Evolutionary conservation across 2,113 vertebrate species (phyloP).

Genomic region (Paramormyrops kingsleyae): DNA sequence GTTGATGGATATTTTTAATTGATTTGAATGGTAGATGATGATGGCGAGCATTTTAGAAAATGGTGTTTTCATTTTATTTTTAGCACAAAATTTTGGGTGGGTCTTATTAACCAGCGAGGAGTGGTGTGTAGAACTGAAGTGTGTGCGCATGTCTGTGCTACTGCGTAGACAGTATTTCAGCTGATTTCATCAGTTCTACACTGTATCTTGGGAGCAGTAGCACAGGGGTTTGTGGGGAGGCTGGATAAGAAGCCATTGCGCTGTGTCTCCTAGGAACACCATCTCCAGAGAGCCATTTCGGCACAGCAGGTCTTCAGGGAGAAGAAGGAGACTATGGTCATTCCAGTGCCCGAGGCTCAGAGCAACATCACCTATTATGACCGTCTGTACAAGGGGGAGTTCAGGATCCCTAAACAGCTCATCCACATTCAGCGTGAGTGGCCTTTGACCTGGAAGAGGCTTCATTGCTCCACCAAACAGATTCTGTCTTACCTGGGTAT

Average conservation of each 20-base stretch:
- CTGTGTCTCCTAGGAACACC: slow-evolving; percentile 73
- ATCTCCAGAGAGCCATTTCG: slow-evolving; percentile 88
- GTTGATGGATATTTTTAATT: not conserved
- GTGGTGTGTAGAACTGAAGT: not conserved
- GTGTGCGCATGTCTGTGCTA: not conserved
- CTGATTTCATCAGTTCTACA: slow-evolving; percentile 8
- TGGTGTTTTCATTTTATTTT: not conserved
- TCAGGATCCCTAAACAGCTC: slow-evolving; percentile 86
- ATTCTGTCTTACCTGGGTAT: not conserved
- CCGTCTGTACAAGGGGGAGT: slow-evolving; percentile 85
- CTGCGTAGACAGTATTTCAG: not conserved
- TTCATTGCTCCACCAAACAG: not conserved
- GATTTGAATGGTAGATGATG: not conserved
- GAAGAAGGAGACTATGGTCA: slow-evolving; percentile 92
- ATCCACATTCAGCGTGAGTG: slow-evolving; percentile 90
- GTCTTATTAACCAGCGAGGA: not conserved
- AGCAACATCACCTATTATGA: slow-evolving; percentile 88
- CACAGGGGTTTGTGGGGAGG: not conserved
- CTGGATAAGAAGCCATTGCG: not conserved
- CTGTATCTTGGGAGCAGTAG: not conserved
- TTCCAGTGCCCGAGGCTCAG: slow-evolving; percentile 86
- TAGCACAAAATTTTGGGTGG: not conserved
- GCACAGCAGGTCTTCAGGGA: slow-evolving; percentile 90
- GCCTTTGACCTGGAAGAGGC: not conserved
- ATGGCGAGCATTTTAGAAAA: not conserved